phyloP scores from a whole-genome alignment of 2,888 invertebrate species.

The Conchocele bisecta region DNA sequence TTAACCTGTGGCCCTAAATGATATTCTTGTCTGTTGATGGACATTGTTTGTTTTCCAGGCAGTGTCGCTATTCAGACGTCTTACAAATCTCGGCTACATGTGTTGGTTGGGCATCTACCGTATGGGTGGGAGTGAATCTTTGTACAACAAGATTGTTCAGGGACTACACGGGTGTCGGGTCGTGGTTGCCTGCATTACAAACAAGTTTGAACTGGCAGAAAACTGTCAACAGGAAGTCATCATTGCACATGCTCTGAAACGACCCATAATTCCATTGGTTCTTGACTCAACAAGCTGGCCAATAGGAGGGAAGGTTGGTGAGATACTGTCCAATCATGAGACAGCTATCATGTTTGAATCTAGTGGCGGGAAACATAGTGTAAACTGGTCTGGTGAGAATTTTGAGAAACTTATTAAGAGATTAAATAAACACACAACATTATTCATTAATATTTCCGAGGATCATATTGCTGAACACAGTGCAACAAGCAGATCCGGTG shows the following conservation, averaged over 20 bases:
- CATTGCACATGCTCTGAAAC: slow-evolving; percentile 36
- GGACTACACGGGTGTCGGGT: slow-evolving; percentile 70
- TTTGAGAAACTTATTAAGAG: neutral
- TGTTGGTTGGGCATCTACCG: slow-evolving; percentile 80
- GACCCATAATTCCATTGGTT: slow-evolving; percentile 45
- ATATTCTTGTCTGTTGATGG: no score
- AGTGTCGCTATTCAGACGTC: slow-evolving; percentile 67
- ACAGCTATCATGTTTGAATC: neutral
- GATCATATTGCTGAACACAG: no score
- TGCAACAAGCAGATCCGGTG: no score
- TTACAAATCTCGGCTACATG: slow-evolving; percentile 66
- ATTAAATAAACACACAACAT: neutral
- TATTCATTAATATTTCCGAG: no score
- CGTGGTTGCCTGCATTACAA: slow-evolving; percentile 59
- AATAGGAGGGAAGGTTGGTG: slow-evolving; percentile 26
- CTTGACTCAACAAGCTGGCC: slow-evolving; percentile 40
- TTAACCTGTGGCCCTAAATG: no score
- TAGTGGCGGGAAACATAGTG: neutral
- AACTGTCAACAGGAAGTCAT: slow-evolving; percentile 46
- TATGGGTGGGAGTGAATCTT: slow-evolving; percentile 80
- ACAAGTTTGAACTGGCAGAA: slow-evolving; percentile 26
- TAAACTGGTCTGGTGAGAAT: neutral
- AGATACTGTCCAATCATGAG: slow-evolving; percentile 1
- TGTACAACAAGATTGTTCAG: slow-evolving; percentile 77
- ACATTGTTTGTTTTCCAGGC: no score